phyloP scores from a whole-genome alignment of 1,140 invertebrate species.

The Psilanteris sp. region DNA sequence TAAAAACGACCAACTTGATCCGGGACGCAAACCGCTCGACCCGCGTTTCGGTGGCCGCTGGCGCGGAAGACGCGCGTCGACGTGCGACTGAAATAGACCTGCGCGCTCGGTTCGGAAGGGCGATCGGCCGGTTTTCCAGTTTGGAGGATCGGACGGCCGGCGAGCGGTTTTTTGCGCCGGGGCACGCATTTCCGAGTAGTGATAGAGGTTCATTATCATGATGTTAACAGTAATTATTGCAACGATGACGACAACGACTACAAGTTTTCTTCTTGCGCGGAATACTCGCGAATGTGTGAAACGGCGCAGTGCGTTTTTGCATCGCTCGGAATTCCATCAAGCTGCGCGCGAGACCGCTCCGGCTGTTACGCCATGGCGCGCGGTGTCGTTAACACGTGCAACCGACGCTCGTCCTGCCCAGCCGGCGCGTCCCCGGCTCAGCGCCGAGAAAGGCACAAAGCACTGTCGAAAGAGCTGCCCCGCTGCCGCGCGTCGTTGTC shows the following conservation, averaged over 20 bases:
- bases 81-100: not conserved
- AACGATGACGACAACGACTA: slow-evolving; percentile 52
- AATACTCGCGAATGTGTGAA: slow-evolving; percentile 57
- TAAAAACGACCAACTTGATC: too few relatives aligned
- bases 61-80: too few relatives aligned
- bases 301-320: slow-evolving; percentile 57
- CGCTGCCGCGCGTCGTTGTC: slow-evolving; percentile 71
- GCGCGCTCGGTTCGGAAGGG: slow-evolving; percentile 13
- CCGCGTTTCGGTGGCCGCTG: too few relatives aligned
- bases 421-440: slow-evolving; percentile 11
- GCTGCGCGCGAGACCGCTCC: slow-evolving; percentile 30
- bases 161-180: slow-evolving; percentile 14
- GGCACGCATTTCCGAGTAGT: slow-evolving; percentile 38
- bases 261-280: slow-evolving; percentile 56
- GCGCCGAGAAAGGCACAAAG: slow-evolving; percentile 59
- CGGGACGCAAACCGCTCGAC: too few relatives aligned
- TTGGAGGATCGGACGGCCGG: not conserved
- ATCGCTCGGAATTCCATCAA: slow-evolving; percentile 44
- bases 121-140: too few relatives aligned
- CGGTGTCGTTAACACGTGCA: slow-evolving; percentile 64
- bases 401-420: slow-evolving; percentile 43
- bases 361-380: slow-evolving; percentile 42
- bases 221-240: slow-evolving; percentile 60
- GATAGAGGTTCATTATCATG: slow-evolving; percentile 56
- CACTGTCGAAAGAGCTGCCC: slow-evolving; percentile 68